Evolutionary conservation across 2,797 vertebrate genomes (phyloP), one percentile per base, ranked within the genome.

Genomic region (Phalloptychus januarius): DNA sequence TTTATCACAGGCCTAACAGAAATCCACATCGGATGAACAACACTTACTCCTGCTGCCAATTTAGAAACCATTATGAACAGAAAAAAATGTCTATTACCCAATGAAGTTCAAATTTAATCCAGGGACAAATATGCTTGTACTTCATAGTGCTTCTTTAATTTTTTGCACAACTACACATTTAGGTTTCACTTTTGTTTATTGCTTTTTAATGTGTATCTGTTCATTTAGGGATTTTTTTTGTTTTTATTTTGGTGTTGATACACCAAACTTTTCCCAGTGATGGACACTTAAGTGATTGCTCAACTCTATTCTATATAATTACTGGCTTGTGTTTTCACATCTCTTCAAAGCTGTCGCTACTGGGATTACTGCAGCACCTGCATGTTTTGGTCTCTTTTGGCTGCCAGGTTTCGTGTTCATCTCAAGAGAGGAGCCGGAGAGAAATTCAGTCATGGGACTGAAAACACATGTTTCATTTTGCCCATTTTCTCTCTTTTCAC

Each of bases 381-480:
- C 74, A 76, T 77, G 74, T 91, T 86, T 81, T 33, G 20, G 79
- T 81, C 86, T 87, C 86, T 85, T 87, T 86, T 89, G 79, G 80
- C 88, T 90, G 75, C 81, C 89, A 90, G 77, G 86, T 87, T 88
- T 76, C 13, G 77, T 84, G 79, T 78, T 88, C 83, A 92, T 94
- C 89, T 90, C 88, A 69, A 86, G 87, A 93, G 89, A 87, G 80
- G 69, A 84, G 86, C 81, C 71, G 31, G 31, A 71, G 71, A 78
- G 56, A 71, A 86, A 91, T 88, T 89, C 84, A 85, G 88, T 85
- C 82, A 88, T 84, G 87, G 90, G 88, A 89, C 91, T 87, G 80
- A 86, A 92, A 91, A 92, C 85, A 94, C 90, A 89, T 85, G 83
- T 93, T 90, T 86, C 78, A 86, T 88, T 87, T 84, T 79, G 71